A percentile compares a stretch with the other conserved stretches of the same genome.
phyloP scores from a whole-genome alignment of 2,888 invertebrate species.

The Alloscopus bannaensis region DNA sequence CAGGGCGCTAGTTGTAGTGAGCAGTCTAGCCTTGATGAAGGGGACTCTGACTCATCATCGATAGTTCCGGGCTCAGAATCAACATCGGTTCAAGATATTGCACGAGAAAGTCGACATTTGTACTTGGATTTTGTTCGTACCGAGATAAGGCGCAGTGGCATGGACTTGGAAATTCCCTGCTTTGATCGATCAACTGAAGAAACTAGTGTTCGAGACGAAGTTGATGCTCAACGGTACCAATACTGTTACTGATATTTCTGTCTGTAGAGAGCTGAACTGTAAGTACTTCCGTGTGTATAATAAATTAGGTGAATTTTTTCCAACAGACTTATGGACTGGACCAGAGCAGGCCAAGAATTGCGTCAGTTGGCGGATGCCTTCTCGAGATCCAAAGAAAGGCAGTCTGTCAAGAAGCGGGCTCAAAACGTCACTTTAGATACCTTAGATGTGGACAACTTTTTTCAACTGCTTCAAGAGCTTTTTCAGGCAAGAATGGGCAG shows the following conservation, averaged over 20 bases:
- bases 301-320: not conserved
- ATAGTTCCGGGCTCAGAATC: not conserved
- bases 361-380: conserved; percentile 78
- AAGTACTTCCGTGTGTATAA: not conserved
- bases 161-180: conserved; percentile 25
- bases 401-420: conserved; percentile 78
- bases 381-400: conserved; percentile 77
- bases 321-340: conserved; percentile 64
- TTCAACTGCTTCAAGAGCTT: conserved; percentile 79
- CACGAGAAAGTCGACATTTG: conserved; percentile 68
- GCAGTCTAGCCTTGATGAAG: conserved; percentile 11
- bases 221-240: conserved; percentile 40
- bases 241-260: not conserved
- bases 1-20: conserved; percentile 26
- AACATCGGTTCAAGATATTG: conserved; percentile 64
- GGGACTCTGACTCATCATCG: conserved; percentile 19
- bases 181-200: conserved; percentile 18
- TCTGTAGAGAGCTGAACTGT: not conserved
- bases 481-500: conserved; percentile 77
- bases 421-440: conserved; percentile 78
- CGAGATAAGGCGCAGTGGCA: conserved; percentile 61
- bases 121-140: conserved; percentile 68
- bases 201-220: conserved; percentile 1
- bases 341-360: conserved; percentile 76
- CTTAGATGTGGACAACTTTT: conserved; percentile 79